A percentile compares a stretch with the other conserved stretches of the same genome.
These are phyloP conservation scores for Rhinogobio ventralis DNA, from an alignment of 2,797 vertebrate genomes.

Conservation along the genomic window DNA sequence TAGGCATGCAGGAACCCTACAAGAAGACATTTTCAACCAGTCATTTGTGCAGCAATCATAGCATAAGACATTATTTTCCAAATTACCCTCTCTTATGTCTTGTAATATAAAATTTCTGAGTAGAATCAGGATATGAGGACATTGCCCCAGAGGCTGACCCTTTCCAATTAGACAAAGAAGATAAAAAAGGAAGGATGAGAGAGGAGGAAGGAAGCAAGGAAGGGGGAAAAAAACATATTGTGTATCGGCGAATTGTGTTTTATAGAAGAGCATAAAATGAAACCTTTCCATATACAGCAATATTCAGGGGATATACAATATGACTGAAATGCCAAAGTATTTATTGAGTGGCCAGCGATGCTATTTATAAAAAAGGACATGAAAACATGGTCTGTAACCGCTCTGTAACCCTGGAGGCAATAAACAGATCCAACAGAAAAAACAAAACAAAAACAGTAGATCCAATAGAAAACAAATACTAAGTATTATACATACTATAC, in stretches of 20 bases:
- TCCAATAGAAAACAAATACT: background rate
- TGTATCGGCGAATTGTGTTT: background rate
- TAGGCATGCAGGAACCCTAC: constrained; percentile 19
- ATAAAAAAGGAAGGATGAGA: constrained; percentile 34
- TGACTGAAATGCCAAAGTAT: background rate
- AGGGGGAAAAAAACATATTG: background rate
- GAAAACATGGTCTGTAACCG: background rate
- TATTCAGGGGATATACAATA: background rate
- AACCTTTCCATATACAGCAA: background rate
- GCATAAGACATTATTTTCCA: constrained; percentile 38
- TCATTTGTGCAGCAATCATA: constrained; percentile 31
- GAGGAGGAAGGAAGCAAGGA: constrained; percentile 7
- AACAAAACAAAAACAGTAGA: background rate
- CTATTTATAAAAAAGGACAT: background rate
- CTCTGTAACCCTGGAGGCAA: background rate
- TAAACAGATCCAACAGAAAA: background rate
- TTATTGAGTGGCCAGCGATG: background rate
- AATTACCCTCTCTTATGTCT: constrained; percentile 31
- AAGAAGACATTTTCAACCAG: constrained; percentile 17
- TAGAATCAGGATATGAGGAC: constrained; percentile 40
- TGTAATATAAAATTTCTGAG: constrained; percentile 27
- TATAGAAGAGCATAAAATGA: background rate
- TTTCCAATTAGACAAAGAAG: constrained; percentile 38
- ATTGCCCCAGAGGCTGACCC: constrained; percentile 33
- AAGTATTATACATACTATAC: too few relatives aligned